A percentile compares a stretch with the other conserved stretches of the same genome.
These are phyloP conservation scores for Atopsyche davidsoni DNA, from an alignment of 1,140 invertebrate genomes.

Conservation along the genomic window DNA sequence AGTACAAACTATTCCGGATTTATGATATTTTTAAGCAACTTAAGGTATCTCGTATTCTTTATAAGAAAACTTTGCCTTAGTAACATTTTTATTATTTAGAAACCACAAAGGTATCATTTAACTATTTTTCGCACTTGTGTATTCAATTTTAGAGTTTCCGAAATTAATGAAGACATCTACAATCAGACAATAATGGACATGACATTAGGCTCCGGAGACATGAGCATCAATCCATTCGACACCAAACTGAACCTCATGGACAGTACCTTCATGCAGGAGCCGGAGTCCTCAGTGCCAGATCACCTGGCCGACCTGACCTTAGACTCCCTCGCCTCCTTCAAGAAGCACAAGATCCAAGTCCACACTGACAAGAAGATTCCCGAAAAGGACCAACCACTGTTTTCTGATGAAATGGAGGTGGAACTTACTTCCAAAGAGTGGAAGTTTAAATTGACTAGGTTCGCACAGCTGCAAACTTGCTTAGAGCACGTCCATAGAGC, in stretches of 20 bases:
- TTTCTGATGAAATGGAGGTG: conserved; percentile 46
- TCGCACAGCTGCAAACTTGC: conserved; percentile 44
- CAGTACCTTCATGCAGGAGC: conserved; percentile 27
- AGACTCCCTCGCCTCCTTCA: conserved; percentile 43
- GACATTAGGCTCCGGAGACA: conserved; percentile 42
- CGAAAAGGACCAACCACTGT: conserved; percentile 41
- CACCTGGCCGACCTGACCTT: conserved; percentile 42
- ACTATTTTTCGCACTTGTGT: background rate
- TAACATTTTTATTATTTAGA: conserved; percentile 1
- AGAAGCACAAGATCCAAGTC: conserved; percentile 40
- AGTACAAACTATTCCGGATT: conserved; percentile 24
- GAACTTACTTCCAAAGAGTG: conserved; percentile 35
- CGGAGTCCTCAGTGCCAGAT: conserved; percentile 41
- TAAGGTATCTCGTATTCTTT: too few relatives aligned
- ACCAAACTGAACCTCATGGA: conserved; percentile 31
- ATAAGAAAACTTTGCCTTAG: background rate
- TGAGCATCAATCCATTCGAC: conserved; percentile 45
- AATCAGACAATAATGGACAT: conserved; percentile 48
- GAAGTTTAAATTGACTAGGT: conserved; percentile 43
- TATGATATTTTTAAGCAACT: conserved; percentile 2
- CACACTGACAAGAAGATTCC: conserved; percentile 39
- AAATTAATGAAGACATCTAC: conserved; percentile 31
- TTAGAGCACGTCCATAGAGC: conserved; percentile 43
- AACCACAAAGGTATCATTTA: background rate
- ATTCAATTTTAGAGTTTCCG: conserved; percentile 16